Base-by-base conservation (phyloP, 2,888 invertebrate species). In the Heliconius aoede region DNA sequence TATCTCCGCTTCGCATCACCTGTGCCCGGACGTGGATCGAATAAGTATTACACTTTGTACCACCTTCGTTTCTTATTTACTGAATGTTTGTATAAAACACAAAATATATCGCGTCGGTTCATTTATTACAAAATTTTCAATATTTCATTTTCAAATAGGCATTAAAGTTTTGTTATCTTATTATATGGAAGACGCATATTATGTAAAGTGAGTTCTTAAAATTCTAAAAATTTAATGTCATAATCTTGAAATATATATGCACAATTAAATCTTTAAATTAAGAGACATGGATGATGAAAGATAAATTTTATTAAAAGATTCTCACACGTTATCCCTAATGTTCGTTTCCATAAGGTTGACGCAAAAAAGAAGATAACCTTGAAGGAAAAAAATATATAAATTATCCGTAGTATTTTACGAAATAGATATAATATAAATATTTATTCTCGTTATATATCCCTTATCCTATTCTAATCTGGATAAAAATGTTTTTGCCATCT, bases 21-120 rank as follows among this genome's bases (percentile, higher is more conserved):
- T 94, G 94, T 86, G 88, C 85, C 87, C 84, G 81, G 80, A 92
- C 93, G 92, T 92, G 93, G 80, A 82, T 81, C 79, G 92, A 91
- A 93, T 92, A 65, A 72, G n/a, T 76, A 72, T 60, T 61, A n/a
- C 60, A 60, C 40, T 72, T 71, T 72, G 36, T 72, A 40, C 69
- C 55, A 55, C 40, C 36, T 60, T 61, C 11, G 8, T 36, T 36
- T 11, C 36, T 9, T 72, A 72, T 72, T 26, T 40, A 72, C 40
- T 60, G 40, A 30, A 30, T 21, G 26, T 36, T n/a, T 36, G 32
- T 32, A 8, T 60, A 11, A 60, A 71, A 58, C 9, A 32, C 28
- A 3, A 26, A 46, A 21, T 21, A 21, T 46, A 46, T 46, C 1
- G 28, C 46, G 26, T 7, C 1, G 11, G 11, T 72, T 11, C 40